Evolutionary conservation across 1,140 invertebrate genomes (phyloP).

Genomic region (Campoletis sonorensis): DNA sequence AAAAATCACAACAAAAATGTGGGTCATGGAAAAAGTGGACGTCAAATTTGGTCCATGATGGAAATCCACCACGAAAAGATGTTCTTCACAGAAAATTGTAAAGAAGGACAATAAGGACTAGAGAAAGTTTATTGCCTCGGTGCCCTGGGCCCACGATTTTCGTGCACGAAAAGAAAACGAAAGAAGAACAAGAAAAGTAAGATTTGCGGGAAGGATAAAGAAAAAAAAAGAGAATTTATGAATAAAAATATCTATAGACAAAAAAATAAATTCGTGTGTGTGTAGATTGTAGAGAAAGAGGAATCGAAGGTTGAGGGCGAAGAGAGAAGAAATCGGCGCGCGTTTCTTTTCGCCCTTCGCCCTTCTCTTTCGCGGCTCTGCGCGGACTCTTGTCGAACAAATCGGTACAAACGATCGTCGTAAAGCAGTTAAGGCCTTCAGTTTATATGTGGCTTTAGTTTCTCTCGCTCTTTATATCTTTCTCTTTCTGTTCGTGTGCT

Average conservation of each 20-base stretch:
- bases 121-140: not conserved
- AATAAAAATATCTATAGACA: too few relatives aligned
- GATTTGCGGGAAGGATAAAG: too few relatives aligned
- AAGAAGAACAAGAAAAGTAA: not conserved
- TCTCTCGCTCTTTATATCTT: slow-evolving; percentile 51
- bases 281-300: slow-evolving; percentile 9
- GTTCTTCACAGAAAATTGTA: not conserved
- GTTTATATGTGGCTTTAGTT: slow-evolving; percentile 71
- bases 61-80: not conserved
- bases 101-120: not conserved
- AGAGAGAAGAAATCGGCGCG: slow-evolving; percentile 41
- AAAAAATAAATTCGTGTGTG: not conserved
- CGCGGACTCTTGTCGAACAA: slow-evolving; percentile 74
- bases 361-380: not conserved
- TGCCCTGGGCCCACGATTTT: not conserved
- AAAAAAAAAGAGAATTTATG: too few relatives aligned
- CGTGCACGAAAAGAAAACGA: not conserved
- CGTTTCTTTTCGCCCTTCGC: slow-evolving; percentile 29
- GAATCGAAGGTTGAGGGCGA: slow-evolving; percentile 25
- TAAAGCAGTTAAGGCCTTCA: slow-evolving; percentile 74
- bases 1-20: too few relatives aligned
- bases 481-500: slow-evolving; percentile 45
- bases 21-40: not conserved
- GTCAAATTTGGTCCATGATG: too few relatives aligned
- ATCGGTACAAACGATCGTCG: slow-evolving; percentile 78